phyloP scores from a whole-genome alignment of 2,888 invertebrate genomes.

The Chrysina gloriosa region DNA sequence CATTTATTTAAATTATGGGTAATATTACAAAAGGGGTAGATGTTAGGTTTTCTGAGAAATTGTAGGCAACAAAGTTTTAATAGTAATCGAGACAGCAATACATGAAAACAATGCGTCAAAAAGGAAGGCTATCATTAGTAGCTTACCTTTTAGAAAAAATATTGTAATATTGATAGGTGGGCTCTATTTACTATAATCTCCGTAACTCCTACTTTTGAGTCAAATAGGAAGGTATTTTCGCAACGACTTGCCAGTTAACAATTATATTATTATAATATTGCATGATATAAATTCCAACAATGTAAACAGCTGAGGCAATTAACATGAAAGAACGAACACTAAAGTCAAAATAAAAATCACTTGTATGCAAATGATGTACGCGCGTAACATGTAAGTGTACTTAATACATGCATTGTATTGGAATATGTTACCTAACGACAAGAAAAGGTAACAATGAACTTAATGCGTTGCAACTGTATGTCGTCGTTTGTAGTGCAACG shows the following conservation, averaged over 20 bases:
- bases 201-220: slow-evolving; percentile 6
- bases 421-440: neutral
- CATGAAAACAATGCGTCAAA: too few relatives aligned
- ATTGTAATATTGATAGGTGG: neutral
- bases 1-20: too few relatives aligned
- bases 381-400: neutral
- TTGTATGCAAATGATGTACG: slow-evolving; percentile 20
- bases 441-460: neutral
- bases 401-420: neutral
- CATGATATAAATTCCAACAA: slow-evolving; percentile 10
- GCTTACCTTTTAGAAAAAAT: too few relatives aligned
- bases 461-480: neutral
- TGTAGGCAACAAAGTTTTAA: too few relatives aligned
- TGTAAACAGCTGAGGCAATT: neutral
- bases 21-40: too few relatives aligned
- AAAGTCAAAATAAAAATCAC: neutral
- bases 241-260: neutral
- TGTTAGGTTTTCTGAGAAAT: too few relatives aligned
- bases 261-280: slow-evolving; percentile 12
- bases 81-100: too few relatives aligned
- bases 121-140: too few relatives aligned
- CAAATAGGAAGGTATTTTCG: slow-evolving; percentile 6
- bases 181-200: neutral
- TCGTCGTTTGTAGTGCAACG: slow-evolving; percentile 2
- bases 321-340: slow-evolving; percentile 8